Base-by-base conservation (phyloP, 2,113 vertebrate species). In the Pachycephala philippinensis region DNA sequence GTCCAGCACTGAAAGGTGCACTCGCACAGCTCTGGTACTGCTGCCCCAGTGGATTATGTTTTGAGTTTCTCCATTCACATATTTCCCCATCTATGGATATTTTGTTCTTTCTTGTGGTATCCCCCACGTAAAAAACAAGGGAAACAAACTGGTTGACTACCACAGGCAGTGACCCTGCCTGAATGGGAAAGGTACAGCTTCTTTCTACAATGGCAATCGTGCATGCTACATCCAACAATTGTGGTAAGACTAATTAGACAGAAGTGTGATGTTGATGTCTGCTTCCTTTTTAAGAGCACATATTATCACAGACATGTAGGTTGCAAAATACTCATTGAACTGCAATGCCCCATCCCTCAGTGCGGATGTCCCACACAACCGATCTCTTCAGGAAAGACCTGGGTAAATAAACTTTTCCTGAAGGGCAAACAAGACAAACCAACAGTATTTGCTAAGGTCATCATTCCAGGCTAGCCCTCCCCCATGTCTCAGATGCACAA, bases 401-500 rank as follows among this genome's bases (percentile, higher is more conserved):
- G 81, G 40, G 26, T 93, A 96, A 95, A 95, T 87, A 95, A 92
- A 79, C 57, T 42, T 93, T 96, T 96, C 84, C 94, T 95, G 93
- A 30, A 94, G 70, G 57, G 63, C 70, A 65, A 94, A 40, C 37
- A 72, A 94, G 87, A 78, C 35, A 78, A 94, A 52, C 40, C 57
- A 61, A 56, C 31, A 19, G 18, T 33, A 27, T 70, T 91, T 54
- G 45, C 79, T 59, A 71, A 64, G 74, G 77, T 78, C 40, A 17
- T 50, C 21, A 1, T 70, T 92, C 54, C 45, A 80, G 54, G 20
- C 50, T 80, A 57, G 33, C 4, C n/a, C 15, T 49, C 13, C 49
- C 33, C 24, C 3, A 3, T 10, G 37, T 87, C 76, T 89, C 39
- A 68, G 39, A 70, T 35, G 24, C 49, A 71, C 35, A 66, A 30